Base-by-base conservation (phyloP, 2,888 invertebrate genomes). In the Drosophila lutescens region DNA sequence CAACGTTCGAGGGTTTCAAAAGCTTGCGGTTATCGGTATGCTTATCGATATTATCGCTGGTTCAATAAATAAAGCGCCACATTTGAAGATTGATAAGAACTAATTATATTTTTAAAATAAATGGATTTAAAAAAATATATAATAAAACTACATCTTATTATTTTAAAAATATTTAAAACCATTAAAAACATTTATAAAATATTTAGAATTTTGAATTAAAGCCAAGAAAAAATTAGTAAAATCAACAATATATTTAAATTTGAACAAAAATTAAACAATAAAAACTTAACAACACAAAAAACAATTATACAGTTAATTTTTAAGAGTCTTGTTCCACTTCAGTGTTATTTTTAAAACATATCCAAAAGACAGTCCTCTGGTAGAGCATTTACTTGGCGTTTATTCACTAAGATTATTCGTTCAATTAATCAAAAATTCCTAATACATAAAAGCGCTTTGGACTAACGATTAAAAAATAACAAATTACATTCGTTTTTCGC, bases 391-490 rank as follows among this genome's bases (percentile, higher is more conserved):
- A 54, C 62, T 62, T 66, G 54, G 62, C 63, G 44, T 79, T 80
- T 79, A 79, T 72, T 81, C 1, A 40, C 65, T 62, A 66, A 63
- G 62, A 50, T 63, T 69, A 57, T 50, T 63, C 55, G 51, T 59
- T 65, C 50, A 60, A 62, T 74, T 76, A 68, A 83, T 62, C 70
- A 67, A 63, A 81, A 74, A 69, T 77, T 66, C 69, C 70, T 85
- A 80, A 53, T 72, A 74, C 77, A 78, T 80, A 83, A 81, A 83
- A 84, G 86, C 83, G 84, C 56, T 58, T 77, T 76, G 49, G 65
- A 84, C 66, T 81, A 85, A 80, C 79, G 80, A 72, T 83, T 83
- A 40, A 72, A 82, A 83, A 81, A 43, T 81, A 85, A 85, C 86
- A 80, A 78, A 79, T 79, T 71, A 77, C 67, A 55, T 74, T 69